phyloP scores from a whole-genome alignment of 2,113 vertebrate species.

The Channa maculata region DNA sequence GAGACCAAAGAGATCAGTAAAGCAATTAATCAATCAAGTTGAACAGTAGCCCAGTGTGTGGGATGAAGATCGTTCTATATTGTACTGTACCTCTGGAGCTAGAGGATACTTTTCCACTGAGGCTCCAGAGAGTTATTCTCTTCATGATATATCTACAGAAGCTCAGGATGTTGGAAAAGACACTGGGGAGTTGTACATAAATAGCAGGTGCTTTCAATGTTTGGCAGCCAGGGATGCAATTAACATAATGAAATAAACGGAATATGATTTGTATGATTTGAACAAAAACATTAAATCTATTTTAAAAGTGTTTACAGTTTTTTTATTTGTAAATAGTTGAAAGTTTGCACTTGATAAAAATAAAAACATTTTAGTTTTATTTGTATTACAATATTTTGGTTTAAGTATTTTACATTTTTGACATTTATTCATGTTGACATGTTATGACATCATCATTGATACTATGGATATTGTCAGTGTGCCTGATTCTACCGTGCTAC shows the following conservation, averaged over 20 bases:
- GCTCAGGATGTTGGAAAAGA: constrained; percentile 11
- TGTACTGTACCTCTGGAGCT: constrained; percentile 49
- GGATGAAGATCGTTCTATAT: constrained; percentile 48
- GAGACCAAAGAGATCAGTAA: constrained; percentile 61
- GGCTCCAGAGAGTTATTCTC: constrained; percentile 45
- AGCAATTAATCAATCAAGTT: constrained; percentile 69
- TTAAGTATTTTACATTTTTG: too few relatives aligned
- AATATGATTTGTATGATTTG: not conserved
- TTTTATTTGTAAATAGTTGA: too few relatives aligned
- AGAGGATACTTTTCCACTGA: constrained; percentile 34
- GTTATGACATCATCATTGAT: too few relatives aligned
- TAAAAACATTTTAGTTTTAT: too few relatives aligned
- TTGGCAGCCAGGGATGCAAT: not conserved
- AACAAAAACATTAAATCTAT: not conserved
- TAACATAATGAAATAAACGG: not conserved
- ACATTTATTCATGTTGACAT: too few relatives aligned
- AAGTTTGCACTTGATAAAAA: too few relatives aligned
- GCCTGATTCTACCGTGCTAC: not conserved
- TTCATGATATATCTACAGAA: constrained; percentile 35
- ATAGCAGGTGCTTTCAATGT: constrained; percentile 5
- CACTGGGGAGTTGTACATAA: constrained; percentile 1
- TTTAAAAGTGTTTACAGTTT: not conserved
- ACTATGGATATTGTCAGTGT: too few relatives aligned
- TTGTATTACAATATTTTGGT: too few relatives aligned
- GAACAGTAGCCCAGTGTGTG: constrained; percentile 47